Evolutionary conservation across 2,113 vertebrate species (phyloP), one percentile per base, ranked within the genome.

Genomic region (Butastur rufipennis): DNA sequence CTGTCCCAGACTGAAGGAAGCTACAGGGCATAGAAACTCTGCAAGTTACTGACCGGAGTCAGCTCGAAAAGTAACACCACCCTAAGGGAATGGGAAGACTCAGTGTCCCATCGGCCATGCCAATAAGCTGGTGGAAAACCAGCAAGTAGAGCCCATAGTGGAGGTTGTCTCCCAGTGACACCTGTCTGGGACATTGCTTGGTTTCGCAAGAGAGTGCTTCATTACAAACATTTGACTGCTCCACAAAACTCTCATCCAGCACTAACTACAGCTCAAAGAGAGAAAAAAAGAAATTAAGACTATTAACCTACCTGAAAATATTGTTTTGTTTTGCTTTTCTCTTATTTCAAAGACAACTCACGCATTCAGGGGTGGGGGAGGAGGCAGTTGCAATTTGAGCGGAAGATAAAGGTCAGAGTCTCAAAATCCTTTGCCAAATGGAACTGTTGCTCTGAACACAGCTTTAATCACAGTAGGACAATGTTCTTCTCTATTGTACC

Each of bases 401-500:
- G 0, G 78, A 91, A 96, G 81, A 82, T 61, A 93, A 95, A 95
- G 62, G 93, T 93, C 80, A 93, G 21, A 86, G 50, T 81, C 84
- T 96, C 87, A 66, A 73, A 95, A 90, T 86, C 81, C 71, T 91
- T 78, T 91, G 84, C 94, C 95, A 96, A 95, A 91, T 85, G 78
- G 86, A 93, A 71, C 67, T 82, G 74, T 74, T 93, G 87, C 89
- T 81, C 78, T 29, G 81, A 80, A 80, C 70, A 83, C 67, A 86
- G 89, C 86, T 93, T 95, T 95, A 95, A 93, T 95, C 90, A 94
- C 93, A 89, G 88, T 85, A 85, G 78, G 97, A 92, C 71, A 70
- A 90, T 95, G 73, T 90, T 94, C 86, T 87, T 94, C 89, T 82
- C 82, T 95, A 88, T 92, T 85, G 81, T 91, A 95, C 95, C 94